Conservation (phyloP, 2,113 vertebrate species). For the Loxodonta africana region DNA sequence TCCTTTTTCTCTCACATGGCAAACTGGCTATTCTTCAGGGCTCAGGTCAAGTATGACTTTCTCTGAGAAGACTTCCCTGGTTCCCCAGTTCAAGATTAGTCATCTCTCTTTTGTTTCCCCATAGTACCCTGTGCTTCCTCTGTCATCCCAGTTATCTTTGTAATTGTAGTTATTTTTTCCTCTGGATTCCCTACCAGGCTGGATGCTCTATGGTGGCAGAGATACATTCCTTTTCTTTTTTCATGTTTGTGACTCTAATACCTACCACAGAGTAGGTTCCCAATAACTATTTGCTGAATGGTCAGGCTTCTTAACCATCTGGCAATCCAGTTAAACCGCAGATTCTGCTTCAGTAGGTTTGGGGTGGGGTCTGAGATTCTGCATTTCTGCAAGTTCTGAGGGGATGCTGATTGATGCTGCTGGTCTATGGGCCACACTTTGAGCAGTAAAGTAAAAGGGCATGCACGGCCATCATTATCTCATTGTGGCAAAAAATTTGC, state of each 20-base stretch:
- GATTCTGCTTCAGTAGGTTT: neutral
- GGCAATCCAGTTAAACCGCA: neutral
- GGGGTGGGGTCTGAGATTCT: neutral
- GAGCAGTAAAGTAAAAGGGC: neutral
- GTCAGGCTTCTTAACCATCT: neutral
- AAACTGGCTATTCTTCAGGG: neutral
- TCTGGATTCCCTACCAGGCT: neutral
- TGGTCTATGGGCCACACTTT: neutral
- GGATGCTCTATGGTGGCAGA: neutral
- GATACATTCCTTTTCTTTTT: neutral
- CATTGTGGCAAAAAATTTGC: neutral
- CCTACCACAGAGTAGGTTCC: neutral
- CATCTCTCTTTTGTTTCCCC: neutral
- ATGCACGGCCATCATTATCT: neutral
- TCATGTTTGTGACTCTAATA: neutral
- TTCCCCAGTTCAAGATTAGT: neutral
- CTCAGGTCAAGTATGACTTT: constrained; percentile 1
- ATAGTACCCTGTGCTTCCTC: neutral
- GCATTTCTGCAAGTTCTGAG: constrained; percentile 1
- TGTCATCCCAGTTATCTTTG: neutral
- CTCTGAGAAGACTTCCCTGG: neutral
- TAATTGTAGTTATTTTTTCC: neutral
- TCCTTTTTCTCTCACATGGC: neutral
- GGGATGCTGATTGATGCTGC: neutral
- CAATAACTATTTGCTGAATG: neutral